Percentiles rank a stretch among this genome's conserved stretches.
Conservation (phyloP, 2,888 invertebrate genomes). For the Pseudococcus viburni region DNA sequence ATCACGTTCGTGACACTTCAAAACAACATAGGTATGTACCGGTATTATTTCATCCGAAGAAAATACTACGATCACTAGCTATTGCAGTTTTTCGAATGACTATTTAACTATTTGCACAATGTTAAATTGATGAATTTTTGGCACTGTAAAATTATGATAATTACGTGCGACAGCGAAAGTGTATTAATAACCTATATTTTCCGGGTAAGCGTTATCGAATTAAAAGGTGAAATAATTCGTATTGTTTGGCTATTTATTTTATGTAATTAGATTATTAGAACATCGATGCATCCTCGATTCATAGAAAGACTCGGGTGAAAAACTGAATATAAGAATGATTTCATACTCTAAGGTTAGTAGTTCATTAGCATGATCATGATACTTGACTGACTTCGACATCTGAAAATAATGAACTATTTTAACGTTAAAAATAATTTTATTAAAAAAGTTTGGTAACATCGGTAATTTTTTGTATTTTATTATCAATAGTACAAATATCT, state of each 20-base stretch:
- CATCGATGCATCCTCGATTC: conserved; percentile 37
- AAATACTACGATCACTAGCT: background rate
- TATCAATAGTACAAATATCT: background rate
- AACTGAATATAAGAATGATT: background rate
- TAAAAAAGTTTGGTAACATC: background rate
- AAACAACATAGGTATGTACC: conserved; percentile 29
- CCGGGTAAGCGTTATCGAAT: background rate
- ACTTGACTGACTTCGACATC: background rate
- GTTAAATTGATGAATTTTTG: conserved; percentile 35
- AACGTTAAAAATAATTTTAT: background rate
- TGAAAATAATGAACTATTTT: background rate
- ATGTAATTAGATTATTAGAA: conserved; percentile 54
- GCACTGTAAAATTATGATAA: conserved; percentile 34
- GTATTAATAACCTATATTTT: conserved; percentile 46
- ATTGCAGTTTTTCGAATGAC: conserved; percentile 18
- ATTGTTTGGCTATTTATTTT: conserved; percentile 43
- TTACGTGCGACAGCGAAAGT: conserved; percentile 41
- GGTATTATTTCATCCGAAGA: background rate
- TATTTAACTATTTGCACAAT: conserved; percentile 25
- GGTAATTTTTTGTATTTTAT: background rate
- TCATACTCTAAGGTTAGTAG: conserved; percentile 24
- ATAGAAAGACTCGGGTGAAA: background rate
- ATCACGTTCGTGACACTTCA: background rate
- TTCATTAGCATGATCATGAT: background rate
- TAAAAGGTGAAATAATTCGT: conserved; percentile 17